phyloP scores from a whole-genome alignment of 2,113 vertebrate genomes.

The Lagopus leucura region DNA sequence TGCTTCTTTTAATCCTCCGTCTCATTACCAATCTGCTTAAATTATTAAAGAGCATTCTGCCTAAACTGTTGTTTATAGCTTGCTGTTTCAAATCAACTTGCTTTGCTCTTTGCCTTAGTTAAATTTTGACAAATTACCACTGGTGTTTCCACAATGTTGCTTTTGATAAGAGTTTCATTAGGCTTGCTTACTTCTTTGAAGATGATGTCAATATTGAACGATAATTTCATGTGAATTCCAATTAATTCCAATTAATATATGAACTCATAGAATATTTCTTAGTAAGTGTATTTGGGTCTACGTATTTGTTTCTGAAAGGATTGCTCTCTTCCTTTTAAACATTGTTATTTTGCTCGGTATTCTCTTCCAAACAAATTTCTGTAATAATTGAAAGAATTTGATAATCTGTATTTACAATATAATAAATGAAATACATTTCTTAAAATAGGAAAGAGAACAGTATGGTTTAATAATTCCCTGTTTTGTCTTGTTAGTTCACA shows the following conservation, averaged over 20 bases:
- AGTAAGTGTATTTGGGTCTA: background rate
- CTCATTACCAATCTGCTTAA: constrained; percentile 27
- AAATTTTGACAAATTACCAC: constrained; percentile 4
- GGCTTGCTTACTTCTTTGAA: background rate
- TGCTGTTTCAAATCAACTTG: background rate
- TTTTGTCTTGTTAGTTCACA: background rate
- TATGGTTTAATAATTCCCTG: background rate
- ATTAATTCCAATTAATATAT: background rate
- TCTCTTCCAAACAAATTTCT: background rate
- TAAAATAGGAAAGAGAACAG: background rate
- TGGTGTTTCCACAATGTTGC: background rate
- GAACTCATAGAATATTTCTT: background rate
- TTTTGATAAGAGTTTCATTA: background rate
- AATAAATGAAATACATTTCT: background rate
- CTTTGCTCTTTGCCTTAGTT: constrained; percentile 20
- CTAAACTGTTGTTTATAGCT: constrained; percentile 31
- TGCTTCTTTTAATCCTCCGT: constrained; percentile 39
- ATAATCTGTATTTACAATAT: background rate
- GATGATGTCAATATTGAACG: background rate
- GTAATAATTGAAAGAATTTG: background rate
- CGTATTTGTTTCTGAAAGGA: background rate
- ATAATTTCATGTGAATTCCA: background rate
- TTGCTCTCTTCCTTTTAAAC: background rate
- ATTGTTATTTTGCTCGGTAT: background rate
- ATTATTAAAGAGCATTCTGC: constrained; percentile 43